phyloP scores from a whole-genome alignment of 2,113 vertebrate species.

The Alexandromys fortis region DNA sequence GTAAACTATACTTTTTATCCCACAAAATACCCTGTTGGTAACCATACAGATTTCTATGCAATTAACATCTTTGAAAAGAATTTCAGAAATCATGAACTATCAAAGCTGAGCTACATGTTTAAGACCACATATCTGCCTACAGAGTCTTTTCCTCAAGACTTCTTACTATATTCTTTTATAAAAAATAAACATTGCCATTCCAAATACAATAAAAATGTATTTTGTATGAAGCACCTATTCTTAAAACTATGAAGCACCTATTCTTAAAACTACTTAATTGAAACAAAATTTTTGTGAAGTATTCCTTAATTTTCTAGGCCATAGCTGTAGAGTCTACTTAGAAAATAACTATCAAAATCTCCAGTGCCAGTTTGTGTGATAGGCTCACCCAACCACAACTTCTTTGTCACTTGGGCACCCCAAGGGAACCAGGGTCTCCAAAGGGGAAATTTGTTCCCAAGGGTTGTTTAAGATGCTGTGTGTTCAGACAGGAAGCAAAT shows the following conservation, averaged over 20 bases:
- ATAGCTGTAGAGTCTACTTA: not conserved
- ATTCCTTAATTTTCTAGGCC: not conserved
- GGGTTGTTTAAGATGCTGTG: not conserved
- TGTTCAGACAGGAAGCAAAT: not conserved
- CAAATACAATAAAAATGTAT: not conserved
- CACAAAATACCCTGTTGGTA: not conserved
- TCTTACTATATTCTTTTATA: not conserved
- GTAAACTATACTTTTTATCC: not conserved
- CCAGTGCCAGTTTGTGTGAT: not conserved
- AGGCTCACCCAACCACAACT: not conserved
- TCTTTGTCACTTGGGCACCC: too few species aligned
- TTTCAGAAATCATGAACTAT: constrained; percentile 26
- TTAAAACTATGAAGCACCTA: not conserved
- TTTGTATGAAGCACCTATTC: not conserved
- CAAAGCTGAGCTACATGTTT: not conserved
- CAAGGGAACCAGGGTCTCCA: not conserved
- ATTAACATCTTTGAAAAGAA: not conserved
- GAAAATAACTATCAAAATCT: not conserved
- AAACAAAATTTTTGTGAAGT: not conserved
- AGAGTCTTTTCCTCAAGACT: not conserved
- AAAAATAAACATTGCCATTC: not conserved
- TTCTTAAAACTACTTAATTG: not conserved
- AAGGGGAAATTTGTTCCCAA: not conserved
- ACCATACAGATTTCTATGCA: not conserved
- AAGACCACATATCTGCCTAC: not conserved